A percentile compares a stretch with the other conserved stretches of the same genome.
phyloP scores from a whole-genome alignment of 1,140 invertebrate genomes.

The Bombus waltoni region DNA sequence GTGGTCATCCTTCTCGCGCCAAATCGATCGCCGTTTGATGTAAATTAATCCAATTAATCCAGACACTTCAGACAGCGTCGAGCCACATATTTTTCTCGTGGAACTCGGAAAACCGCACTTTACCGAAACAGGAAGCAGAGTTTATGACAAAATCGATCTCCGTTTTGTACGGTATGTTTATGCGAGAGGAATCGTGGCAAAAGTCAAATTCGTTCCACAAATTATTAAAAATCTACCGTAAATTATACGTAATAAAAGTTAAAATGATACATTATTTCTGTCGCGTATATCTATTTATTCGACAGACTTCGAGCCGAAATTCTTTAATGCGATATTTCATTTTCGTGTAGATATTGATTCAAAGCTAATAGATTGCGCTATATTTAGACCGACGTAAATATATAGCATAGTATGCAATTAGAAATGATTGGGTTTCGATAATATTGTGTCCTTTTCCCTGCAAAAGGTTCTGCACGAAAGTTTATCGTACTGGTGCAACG shows the following conservation, averaged over 20 bases:
- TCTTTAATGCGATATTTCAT: background rate
- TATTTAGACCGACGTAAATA: background rate
- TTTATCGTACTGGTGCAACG: constrained; percentile 34
- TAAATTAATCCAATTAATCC: constrained; percentile 72
- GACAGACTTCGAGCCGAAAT: no score
- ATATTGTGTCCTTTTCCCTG: background rate
- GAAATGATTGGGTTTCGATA: background rate
- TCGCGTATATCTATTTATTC: background rate
- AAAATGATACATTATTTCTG: background rate
- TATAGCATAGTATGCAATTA: background rate
- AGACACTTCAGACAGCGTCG: constrained; percentile 59
- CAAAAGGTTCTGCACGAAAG: constrained; percentile 18
- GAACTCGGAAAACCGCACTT: constrained; percentile 56
- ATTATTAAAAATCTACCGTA: background rate
- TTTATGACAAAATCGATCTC: background rate
- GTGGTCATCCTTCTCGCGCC: constrained; percentile 85
- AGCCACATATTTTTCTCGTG: constrained; percentile 64
- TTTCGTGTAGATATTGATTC: background rate
- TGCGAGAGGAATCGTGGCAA: constrained; percentile 27
- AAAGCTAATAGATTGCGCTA: no score
- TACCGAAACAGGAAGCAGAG: constrained; percentile 15
- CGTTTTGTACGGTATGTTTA: no score
- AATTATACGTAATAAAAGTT: background rate
- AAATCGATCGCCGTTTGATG: constrained; percentile 45
- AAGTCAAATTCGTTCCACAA: background rate